Evolutionary conservation across 2,113 vertebrate species (phyloP).

Genomic region (Lontra canadensis): DNA sequence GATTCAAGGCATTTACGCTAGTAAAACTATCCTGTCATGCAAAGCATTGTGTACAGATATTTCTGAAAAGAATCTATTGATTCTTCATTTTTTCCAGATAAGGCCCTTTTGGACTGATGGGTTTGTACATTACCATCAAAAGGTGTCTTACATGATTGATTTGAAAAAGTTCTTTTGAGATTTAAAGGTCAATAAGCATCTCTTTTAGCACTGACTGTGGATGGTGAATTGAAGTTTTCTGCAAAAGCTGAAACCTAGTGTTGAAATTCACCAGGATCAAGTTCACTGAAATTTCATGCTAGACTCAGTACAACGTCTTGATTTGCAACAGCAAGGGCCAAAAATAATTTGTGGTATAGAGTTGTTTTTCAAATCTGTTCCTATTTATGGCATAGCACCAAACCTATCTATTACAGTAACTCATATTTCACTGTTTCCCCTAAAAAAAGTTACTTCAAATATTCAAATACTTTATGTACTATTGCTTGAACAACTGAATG

Average conservation of each 20-base stretch:
- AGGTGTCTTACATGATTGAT: slow-evolving; percentile 48
- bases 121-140: slow-evolving; percentile 54
- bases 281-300: slow-evolving; percentile 31
- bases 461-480: neutral
- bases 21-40: neutral
- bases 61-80: slow-evolving; percentile 56
- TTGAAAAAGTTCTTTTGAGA: slow-evolving; percentile 64
- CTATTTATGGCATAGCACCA: neutral
- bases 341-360: neutral
- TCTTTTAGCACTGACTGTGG: slow-evolving; percentile 17
- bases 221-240: slow-evolving; percentile 47
- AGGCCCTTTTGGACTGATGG: slow-evolving; percentile 37
- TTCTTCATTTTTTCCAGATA: slow-evolving; percentile 42
- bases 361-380: neutral
- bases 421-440: neutral
- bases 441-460: slow-evolving; percentile 14
- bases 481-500: neutral
- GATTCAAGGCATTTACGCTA: neutral
- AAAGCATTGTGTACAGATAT: neutral
- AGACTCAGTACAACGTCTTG: neutral
- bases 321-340: neutral
- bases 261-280: slow-evolving; percentile 47
- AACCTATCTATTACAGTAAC: neutral
- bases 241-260: slow-evolving; percentile 20
- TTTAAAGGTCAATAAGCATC: slow-evolving; percentile 69